A percentile compares a stretch with the other conserved stretches of the same genome.
These are phyloP conservation scores for Scaptomyza parva DNA, from an alignment of 2,888 invertebrate species.

Conservation along the genomic window DNA sequence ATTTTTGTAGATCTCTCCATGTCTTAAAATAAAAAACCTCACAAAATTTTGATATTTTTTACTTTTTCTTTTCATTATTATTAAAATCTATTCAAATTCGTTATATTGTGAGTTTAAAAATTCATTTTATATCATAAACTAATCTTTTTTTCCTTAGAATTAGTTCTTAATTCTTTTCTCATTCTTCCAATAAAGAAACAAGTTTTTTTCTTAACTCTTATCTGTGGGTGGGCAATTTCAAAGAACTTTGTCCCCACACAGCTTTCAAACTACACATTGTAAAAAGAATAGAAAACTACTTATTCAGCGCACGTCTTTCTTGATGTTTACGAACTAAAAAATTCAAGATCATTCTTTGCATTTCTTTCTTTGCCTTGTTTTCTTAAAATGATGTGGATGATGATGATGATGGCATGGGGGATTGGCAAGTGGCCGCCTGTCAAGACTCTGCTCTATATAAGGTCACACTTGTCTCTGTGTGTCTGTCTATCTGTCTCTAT, in stretches of 20 bases:
- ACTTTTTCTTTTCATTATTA: no score
- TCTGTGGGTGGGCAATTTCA: constrained; percentile 21
- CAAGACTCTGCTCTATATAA: constrained; percentile 71
- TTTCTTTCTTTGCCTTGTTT: constrained; percentile 26
- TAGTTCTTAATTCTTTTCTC: no score
- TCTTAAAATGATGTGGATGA: no score
- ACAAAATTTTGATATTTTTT: no score
- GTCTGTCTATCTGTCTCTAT: constrained; percentile 49
- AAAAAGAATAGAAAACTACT: constrained; percentile 8
- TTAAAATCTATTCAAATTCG: no score
- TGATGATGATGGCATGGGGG: constrained; percentile 30
- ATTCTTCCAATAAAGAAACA: neutral
- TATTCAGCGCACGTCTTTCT: constrained; percentile 30
- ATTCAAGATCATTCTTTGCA: constrained; percentile 52
- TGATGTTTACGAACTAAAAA: constrained; percentile 30
- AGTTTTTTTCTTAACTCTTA: neutral
- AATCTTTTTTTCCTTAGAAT: neutral
- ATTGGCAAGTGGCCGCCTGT: constrained; percentile 61
- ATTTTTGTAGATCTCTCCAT: no score
- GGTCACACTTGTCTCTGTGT: constrained; percentile 68
- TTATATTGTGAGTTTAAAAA: neutral
- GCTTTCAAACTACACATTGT: constrained; percentile 18
- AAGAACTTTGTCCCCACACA: constrained; percentile 3
- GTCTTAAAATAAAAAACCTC: no score
- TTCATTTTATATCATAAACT: neutral